Evolutionary conservation across 2,888 invertebrate genomes (phyloP), one percentile per base, ranked within the genome.

Genomic region (Amphipyra berbera): DNA sequence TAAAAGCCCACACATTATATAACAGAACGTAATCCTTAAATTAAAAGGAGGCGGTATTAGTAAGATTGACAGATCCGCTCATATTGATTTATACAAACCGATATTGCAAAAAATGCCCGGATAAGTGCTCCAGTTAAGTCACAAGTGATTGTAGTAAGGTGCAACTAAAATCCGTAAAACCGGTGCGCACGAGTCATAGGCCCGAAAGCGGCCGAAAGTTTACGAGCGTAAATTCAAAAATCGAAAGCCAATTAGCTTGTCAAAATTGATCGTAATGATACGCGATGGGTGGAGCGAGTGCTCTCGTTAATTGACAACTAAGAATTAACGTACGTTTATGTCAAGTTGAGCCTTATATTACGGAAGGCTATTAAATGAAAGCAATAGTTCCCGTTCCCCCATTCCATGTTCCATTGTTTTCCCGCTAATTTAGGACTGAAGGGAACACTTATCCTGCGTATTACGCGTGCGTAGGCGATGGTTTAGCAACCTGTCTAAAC

Each of bases 81-180:
- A 77, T 72, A 77, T 73, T 73, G 74, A 80, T 82, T 77, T 56
- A 54, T 41, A 72, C 37, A 42, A 45, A 68, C 41, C 37, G 40
- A 73, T 77, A 67, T 83, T 86, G 88, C 87, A 82, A 87, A 87
- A 87, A 85, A 68, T 6, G 8, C n/a, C 46, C 49, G 62, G 56
- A 82, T 83, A 84, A 84, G 77, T 86, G 90, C 81, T 86, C 90
- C 85, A 89, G 84, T 88, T 90, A 83, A 82, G 82, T 86, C 84
- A 81, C 81, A 82, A 84, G 84, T 85, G 89, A 88, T 86, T 84
- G 86, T 83, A 78, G 82, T 78, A 88, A 76, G 68, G 79, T 73
- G 68, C 62, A 62, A 62, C 59, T 81, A 82, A 84, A 86, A 85
- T 82, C 63, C 71, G 81, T 73, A 72, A 81, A 87, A 85, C 84